Evolutionary conservation across 92 coral and sea anemone genomes (phyloP), one percentile per base, ranked within the genome.

Genomic region (Umimayanthus chanpuru): DNA sequence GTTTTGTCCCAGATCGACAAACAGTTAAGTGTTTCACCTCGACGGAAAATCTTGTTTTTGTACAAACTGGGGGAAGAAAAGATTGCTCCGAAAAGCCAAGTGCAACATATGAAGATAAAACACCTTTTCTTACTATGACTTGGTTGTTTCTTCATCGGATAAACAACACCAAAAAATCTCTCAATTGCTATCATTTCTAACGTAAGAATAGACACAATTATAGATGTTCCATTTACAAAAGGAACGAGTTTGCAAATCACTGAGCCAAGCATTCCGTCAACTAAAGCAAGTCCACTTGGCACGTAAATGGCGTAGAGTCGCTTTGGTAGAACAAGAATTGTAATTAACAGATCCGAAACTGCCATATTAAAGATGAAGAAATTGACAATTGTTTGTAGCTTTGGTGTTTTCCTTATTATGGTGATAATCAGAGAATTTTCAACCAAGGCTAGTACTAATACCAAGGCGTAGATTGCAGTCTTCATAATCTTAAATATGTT

Each of bases 1-100:
- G n/a, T n/a, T n/a, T n/a, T 2, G 79, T 83, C 71, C 96, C 96
- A 93, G 6, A 61, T 85, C 80, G 89, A 92, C 2, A 4, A 5
- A 85, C 96, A 92, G 47, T 53, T 1, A 10, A 0, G 16, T 53
- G 18, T 15, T 6, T 12, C 61, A 53, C 61, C 2, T 53, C 18
- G 8, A 2, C 10, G 61, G 18, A 53, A 3, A 2, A 53, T 10
- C 18, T 53, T 53, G 61, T 53, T 2, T 53, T 10, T 53, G 61
- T 53, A 53, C 61, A 53, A 53, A 53, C 2, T 10, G 14, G 11
- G 61, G 18, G 12, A 53, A 53, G 9, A 53, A 2, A 10, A 53
- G 2, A 53, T 0, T 15, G 10, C 61, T 53, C 15, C 61, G 10
- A 53, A 10, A 53, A 53, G 0, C 61, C 61, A 53, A 2, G 65